phyloP scores from a whole-genome alignment of 2,797 vertebrate species.

The Crypturellus tataupa region DNA sequence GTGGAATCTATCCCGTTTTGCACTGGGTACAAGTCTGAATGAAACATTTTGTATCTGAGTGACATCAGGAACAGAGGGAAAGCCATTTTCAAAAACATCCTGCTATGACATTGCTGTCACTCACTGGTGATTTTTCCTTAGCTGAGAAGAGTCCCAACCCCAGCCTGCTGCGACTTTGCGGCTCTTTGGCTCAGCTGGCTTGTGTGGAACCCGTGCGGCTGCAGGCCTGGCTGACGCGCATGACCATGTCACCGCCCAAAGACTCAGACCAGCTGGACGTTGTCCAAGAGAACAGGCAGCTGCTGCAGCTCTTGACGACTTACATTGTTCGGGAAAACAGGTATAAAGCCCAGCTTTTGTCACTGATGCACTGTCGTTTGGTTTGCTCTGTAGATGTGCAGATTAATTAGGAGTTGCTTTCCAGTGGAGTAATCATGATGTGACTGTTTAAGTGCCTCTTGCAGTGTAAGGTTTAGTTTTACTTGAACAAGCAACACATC shows the following conservation, averaged over 20 bases:
- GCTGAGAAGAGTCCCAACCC: slow-evolving; percentile 98
- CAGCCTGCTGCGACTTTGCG: slow-evolving; percentile 93
- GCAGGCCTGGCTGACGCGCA: slow-evolving; percentile 95
- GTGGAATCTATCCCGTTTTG: background rate
- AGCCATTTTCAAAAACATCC: rapidly evolving
- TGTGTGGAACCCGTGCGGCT: slow-evolving; percentile 93
- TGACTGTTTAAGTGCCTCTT: background rate
- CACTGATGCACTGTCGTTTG: background rate
- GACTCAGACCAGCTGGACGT: slow-evolving; percentile 95
- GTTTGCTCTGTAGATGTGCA: background rate
- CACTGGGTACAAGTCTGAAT: background rate
- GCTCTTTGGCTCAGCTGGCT: slow-evolving; percentile 95
- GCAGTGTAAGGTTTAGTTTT: background rate
- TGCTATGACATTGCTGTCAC: background rate
- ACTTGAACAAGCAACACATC: background rate
- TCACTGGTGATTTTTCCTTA: slow-evolving; percentile 60
- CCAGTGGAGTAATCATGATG: background rate
- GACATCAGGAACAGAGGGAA: background rate
- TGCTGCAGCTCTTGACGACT: slow-evolving; percentile 93
- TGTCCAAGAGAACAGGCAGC: slow-evolving; percentile 97
- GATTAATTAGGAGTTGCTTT: background rate
- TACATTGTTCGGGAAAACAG: slow-evolving; percentile 97
- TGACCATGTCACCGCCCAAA: slow-evolving; percentile 94
- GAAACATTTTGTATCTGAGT: background rate
- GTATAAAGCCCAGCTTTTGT: slow-evolving; percentile 55